phyloP scores from a whole-genome alignment of 2,888 invertebrate species.

The Aleiodes leptofemur region DNA sequence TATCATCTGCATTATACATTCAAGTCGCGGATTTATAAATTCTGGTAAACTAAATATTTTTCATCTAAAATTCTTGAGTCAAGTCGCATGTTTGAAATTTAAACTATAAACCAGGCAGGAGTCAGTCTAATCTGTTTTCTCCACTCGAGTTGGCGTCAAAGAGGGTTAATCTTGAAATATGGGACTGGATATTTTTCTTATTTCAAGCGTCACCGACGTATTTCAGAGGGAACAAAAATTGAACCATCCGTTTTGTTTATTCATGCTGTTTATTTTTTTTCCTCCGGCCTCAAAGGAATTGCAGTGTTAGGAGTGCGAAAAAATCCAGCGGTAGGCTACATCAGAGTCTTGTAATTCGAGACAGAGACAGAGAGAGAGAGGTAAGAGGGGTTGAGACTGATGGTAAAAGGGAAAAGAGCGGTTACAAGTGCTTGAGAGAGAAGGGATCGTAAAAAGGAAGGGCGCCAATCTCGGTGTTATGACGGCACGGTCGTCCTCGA shows the following conservation, averaged over 20 bases:
- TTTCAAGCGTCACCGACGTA: constrained; percentile 16
- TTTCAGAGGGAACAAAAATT: constrained; percentile 18
- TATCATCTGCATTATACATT: background rate
- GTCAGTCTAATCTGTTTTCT: background rate
- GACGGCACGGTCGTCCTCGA: constrained; percentile 40
- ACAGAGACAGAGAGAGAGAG: background rate
- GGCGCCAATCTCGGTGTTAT: constrained; percentile 53
- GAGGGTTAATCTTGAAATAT: constrained; percentile 33
- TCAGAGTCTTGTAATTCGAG: constrained; percentile 23
- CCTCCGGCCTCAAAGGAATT: background rate
- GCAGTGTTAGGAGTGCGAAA: constrained; percentile 26
- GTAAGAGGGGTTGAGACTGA: constrained; percentile 6
- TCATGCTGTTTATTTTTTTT: constrained; percentile 13
- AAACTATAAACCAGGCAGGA: background rate
- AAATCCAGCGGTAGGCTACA: constrained; percentile 12
- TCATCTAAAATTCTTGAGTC: background rate
- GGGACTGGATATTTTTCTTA: constrained; percentile 29
- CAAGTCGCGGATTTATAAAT: too few relatives aligned
- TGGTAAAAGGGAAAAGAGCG: constrained; percentile 25
- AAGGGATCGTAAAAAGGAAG: constrained; percentile 39
- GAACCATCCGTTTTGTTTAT: constrained; percentile 17
- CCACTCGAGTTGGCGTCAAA: constrained; percentile 1
- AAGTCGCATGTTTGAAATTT: background rate
- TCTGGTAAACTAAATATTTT: background rate
- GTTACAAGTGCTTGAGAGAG: constrained; percentile 21